Evolutionary conservation across 2,797 vertebrate genomes (phyloP), one percentile per base, ranked within the genome.

Genomic region (Vespertilio murinus): DNA sequence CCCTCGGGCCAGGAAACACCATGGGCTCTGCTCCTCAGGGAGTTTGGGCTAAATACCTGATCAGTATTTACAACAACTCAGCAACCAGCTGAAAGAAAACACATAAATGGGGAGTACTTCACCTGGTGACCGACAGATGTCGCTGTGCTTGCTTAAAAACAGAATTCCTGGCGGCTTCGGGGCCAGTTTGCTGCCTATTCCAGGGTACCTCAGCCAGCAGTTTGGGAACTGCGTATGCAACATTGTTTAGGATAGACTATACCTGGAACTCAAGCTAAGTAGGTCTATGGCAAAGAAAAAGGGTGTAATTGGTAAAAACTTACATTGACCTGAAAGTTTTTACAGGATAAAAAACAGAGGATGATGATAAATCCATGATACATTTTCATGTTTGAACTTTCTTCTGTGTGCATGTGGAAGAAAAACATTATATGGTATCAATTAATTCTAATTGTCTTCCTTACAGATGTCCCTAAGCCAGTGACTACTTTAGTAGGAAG

Each of bases 401-500:
- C 54, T 45, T 75, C 71, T 30, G 0, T 10, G 33, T 47, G 38
- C 3, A 74, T 28, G 45, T 81, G 28, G 61, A 56, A 56, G 10
- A 38, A 30, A 13, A 69, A 40, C 4, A 38, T 30, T 54, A 8
- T 20, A 25, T 65, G 38, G 52, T 28, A 2, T 28, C 45, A 33
- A 30, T 74, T 87, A 61, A 95, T 74, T 85, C 82, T 70, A 84
- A 13, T 47, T 94, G 14, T 94, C 61, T 65, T 91, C 79, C 94
- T 97, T 96, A 54, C 96, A 98, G 98, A 96, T 74, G 87, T 40
- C 61, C 49, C 91, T 74, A 96, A 94, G 30, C 33, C 97, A 47
- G 59, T 96, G 96, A 90, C 96, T 88, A 56, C 97, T 83, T 61
- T 97, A 64, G 92, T 96, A 17, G 96, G 95, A 49, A 97, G 97